phyloP scores from a whole-genome alignment of 2,797 vertebrate genomes.

The Pseudomugil tenellus region DNA sequence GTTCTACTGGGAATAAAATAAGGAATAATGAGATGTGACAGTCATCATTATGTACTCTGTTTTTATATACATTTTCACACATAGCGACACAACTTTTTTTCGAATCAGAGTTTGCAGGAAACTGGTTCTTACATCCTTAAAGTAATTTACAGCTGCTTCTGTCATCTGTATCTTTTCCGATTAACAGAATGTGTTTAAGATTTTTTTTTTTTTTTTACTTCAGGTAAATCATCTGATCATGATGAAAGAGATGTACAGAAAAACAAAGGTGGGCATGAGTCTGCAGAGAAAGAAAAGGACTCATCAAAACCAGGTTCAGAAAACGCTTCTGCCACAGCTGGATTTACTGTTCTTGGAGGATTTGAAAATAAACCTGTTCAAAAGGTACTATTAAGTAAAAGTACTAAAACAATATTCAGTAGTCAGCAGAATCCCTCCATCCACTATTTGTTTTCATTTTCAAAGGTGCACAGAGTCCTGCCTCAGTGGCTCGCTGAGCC shows the following conservation, averaged over 20 bases:
- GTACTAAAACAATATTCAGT: background rate
- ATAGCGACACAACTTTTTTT: too few relatives aligned
- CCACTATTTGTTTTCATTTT: background rate
- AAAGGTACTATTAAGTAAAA: slow-evolving; percentile 80
- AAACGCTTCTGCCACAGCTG: slow-evolving; percentile 41
- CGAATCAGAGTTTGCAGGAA: too few relatives aligned
- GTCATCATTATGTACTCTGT: too few relatives aligned
- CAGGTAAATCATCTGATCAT: background rate
- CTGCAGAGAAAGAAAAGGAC: slow-evolving; percentile 17
- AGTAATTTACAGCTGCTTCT: too few relatives aligned
- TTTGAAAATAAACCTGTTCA: slow-evolving; percentile 78
- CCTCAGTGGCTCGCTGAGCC: slow-evolving; percentile 92
- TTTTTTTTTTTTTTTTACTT: too few relatives aligned
- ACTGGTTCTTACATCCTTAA: too few relatives aligned
- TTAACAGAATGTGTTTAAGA: too few relatives aligned
- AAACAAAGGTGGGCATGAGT: slow-evolving; percentile 13
- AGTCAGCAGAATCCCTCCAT: background rate
- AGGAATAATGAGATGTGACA: too few relatives aligned
- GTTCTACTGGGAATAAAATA: too few relatives aligned
- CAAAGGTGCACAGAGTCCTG: slow-evolving; percentile 88
- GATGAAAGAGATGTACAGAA: background rate
- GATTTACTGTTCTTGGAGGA: slow-evolving; percentile 83
- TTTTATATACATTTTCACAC: too few relatives aligned
- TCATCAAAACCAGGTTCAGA: slow-evolving; percentile 17
- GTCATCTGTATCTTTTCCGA: too few relatives aligned